These are phyloP conservation scores for Drosophila hamatofila DNA, from an alignment of 2,888 invertebrate genomes.

Conservation along the genomic window DNA sequence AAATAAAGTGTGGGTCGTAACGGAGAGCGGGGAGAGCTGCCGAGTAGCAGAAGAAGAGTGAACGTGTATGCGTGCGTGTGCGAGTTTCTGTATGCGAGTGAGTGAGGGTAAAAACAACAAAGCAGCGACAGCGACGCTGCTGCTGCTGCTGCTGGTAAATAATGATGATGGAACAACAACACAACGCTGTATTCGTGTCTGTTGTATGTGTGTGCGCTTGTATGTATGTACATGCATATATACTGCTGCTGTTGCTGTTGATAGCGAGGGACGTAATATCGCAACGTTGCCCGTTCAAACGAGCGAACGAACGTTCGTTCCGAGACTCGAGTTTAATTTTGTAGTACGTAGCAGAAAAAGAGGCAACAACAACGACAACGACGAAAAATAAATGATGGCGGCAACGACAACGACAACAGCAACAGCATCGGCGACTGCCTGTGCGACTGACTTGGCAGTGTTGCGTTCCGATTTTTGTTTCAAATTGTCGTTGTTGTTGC, in stretches of 20 bases:
- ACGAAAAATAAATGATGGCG: conserved; percentile 79
- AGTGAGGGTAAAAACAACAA: conserved; percentile 78
- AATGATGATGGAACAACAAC: conserved; percentile 79
- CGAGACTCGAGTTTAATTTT: conserved; percentile 80
- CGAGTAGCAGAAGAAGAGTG: conserved; percentile 47
- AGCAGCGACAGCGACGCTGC: conserved; percentile 54
- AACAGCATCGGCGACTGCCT: conserved; percentile 57
- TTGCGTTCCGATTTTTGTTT: conserved; percentile 79
- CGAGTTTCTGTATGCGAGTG: conserved; percentile 28
- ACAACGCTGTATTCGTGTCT: conserved; percentile 33
- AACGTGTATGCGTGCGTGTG: conserved; percentile 22
- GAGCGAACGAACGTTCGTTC: conserved; percentile 75
- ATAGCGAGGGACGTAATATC: conserved; percentile 78
- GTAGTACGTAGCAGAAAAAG: conserved; percentile 78
- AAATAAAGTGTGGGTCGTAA: conserved; percentile 77
- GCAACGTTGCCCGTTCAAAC: conserved; percentile 79
- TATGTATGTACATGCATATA: conserved; percentile 48
- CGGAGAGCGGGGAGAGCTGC: conserved; percentile 44
- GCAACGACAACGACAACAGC: conserved; percentile 62
- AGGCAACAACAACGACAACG: conserved; percentile 44
- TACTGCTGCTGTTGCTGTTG: conserved; percentile 60
- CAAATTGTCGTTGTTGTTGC: conserved; percentile 64
- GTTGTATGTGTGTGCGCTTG: conserved; percentile 17
- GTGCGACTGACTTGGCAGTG: conserved; percentile 75
- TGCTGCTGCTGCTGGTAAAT: conserved; percentile 72